These are phyloP conservation scores for Phataginus tetradactyla DNA, from an alignment of 2,797 vertebrate species.

Conservation along the genomic window DNA sequence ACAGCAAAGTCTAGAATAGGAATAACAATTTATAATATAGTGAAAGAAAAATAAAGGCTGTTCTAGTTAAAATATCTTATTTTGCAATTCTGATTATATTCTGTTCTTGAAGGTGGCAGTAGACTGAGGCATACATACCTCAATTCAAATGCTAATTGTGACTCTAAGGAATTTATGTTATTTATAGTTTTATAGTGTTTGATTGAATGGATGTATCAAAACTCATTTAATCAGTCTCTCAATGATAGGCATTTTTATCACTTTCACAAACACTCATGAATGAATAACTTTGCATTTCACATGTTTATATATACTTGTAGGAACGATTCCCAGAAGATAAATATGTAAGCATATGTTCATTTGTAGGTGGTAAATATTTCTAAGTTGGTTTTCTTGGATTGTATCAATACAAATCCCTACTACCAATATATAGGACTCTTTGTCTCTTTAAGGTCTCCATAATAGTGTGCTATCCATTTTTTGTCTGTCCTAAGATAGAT, in stretches of 20 bases:
- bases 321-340: not conserved
- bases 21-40: not conserved
- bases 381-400: conserved; percentile 5
- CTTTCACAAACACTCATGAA: not conserved
- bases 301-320: not conserved
- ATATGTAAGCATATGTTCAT: not conserved
- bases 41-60: conserved; percentile 38
- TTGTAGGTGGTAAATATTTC: not conserved
- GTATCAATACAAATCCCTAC: not conserved
- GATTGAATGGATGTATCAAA: not conserved
- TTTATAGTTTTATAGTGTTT: not conserved
- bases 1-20: not conserved
- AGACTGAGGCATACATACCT: not conserved
- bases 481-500: not conserved
- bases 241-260: not conserved
- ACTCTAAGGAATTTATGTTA: not conserved
- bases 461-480: not conserved
- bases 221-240: not conserved
- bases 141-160: not conserved
- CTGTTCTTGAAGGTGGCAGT: not conserved
- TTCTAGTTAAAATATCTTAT: not conserved
- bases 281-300: not conserved
- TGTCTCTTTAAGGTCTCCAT: not conserved
- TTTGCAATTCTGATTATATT: conserved; percentile 29
- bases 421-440: not conserved